Conservation (phyloP, 2,113 vertebrate species). For the Leptocoma aspasia region DNA sequence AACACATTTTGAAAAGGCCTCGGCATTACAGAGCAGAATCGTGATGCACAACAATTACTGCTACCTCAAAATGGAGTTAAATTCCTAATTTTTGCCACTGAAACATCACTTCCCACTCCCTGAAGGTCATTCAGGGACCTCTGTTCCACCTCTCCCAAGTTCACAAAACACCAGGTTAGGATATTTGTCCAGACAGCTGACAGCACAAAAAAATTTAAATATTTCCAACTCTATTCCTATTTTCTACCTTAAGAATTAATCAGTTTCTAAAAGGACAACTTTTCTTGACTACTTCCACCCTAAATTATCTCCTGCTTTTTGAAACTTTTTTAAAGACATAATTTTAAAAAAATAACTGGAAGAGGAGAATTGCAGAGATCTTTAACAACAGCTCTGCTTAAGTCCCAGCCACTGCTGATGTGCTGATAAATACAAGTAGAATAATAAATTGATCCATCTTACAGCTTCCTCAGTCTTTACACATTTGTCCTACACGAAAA, state of each 20-base stretch:
- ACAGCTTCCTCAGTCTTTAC: background rate
- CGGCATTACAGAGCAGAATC: accelerated
- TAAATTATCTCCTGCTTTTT: background rate
- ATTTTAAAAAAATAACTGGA: background rate
- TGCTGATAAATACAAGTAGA: background rate
- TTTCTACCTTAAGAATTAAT: background rate
- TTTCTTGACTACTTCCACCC: background rate
- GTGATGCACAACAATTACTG: background rate
- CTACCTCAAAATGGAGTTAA: background rate
- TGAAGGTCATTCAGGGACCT: background rate
- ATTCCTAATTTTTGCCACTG: background rate
- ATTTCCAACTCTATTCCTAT: background rate
- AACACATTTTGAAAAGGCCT: background rate
- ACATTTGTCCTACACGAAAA: background rate
- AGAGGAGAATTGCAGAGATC: background rate
- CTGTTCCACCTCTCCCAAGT: background rate
- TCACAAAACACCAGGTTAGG: background rate
- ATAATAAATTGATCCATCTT: background rate
- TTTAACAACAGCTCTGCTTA: background rate
- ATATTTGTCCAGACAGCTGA: background rate
- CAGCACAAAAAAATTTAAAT: background rate
- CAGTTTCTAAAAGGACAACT: background rate
- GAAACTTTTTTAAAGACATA: background rate
- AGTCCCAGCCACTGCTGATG: background rate
- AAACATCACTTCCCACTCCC: background rate